These are phyloP conservation scores for Astropecten irregularis DNA, from an alignment of 53 echinoderm and acorn worm genomes.

Conservation along the genomic window DNA sequence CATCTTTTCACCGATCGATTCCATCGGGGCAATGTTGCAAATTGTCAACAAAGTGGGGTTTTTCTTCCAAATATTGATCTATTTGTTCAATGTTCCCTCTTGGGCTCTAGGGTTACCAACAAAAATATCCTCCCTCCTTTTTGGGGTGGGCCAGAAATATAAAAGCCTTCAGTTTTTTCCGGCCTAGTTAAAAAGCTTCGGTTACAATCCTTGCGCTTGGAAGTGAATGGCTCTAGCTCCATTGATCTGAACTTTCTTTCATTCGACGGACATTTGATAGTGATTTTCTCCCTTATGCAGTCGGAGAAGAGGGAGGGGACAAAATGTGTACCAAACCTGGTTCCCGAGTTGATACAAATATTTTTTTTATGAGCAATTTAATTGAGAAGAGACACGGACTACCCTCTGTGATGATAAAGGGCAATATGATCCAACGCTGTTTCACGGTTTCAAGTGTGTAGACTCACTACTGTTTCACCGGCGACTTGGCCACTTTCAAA, in stretches of 20 bases:
- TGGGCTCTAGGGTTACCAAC: slow-evolving; percentile 11
- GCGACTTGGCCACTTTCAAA: too few relatives aligned
- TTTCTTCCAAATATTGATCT: slow-evolving; percentile 31
- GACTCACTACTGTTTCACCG: too few relatives aligned
- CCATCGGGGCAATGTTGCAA: not conserved
- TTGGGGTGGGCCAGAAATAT: not conserved
- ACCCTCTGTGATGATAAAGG: slow-evolving; percentile 20
- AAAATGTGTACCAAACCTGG: slow-evolving; percentile 2
- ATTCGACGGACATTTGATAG: slow-evolving; percentile 2
- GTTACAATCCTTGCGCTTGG: slow-evolving; percentile 6
- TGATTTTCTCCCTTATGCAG: not conserved
- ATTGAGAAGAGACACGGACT: slow-evolving; percentile 49
- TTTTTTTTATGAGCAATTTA: slow-evolving; percentile 40
- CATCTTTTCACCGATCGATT: slow-evolving; percentile 25
- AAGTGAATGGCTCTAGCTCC: not conserved
- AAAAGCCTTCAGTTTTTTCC: not conserved
- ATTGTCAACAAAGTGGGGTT: slow-evolving; percentile 18
- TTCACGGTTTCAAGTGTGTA: too few relatives aligned
- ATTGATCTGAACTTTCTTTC: slow-evolving; percentile 48
- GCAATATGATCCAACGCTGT: not conserved
- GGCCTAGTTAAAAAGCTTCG: slow-evolving; percentile 12
- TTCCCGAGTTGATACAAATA: not conserved
- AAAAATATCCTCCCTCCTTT: not conserved
- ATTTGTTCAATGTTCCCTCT: slow-evolving; percentile 34
- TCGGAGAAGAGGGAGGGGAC: not conserved